Evolutionary conservation across 1,140 invertebrate genomes (phyloP).

Genomic region (Nasonia giraulti): DNA sequence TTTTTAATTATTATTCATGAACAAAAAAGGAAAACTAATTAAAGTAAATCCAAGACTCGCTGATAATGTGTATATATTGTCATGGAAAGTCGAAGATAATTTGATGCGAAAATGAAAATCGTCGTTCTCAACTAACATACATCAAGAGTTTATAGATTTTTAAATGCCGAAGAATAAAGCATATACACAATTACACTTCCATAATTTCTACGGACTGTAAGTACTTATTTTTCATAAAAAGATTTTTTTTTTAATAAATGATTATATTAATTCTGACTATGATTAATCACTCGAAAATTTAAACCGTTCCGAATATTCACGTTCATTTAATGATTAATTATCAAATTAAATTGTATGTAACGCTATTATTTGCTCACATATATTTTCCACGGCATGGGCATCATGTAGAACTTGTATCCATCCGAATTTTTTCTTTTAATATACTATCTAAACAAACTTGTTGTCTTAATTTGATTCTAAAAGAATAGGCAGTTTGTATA

Average conservation of each 20-base stretch:
- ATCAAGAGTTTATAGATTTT: not conserved
- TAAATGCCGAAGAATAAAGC: not conserved
- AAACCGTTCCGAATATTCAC: not conserved
- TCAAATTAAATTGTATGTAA: too few species aligned
- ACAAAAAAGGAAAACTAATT: not conserved
- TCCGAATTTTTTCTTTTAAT: too few species aligned
- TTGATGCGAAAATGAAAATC: not conserved
- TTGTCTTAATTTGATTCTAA: too few species aligned
- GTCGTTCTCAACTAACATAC: not conserved
- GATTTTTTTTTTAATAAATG: not conserved
- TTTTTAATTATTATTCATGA: constrained; percentile 22
- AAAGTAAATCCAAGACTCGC: not conserved
- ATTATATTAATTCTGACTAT: not conserved
- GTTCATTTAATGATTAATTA: too few species aligned
- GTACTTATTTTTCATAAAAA: not conserved
- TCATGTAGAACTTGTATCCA: too few species aligned
- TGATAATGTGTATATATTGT: not conserved
- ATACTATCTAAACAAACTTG: too few species aligned
- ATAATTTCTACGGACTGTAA: not conserved
- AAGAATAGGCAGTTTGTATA: too few species aligned
- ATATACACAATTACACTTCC: not conserved
- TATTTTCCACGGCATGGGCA: too few species aligned
- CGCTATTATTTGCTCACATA: too few species aligned
- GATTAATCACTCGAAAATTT: not conserved
- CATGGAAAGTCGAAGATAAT: not conserved